Base-by-base conservation (phyloP, 2,113 vertebrate species). In the Corythornis vintsioides region DNA sequence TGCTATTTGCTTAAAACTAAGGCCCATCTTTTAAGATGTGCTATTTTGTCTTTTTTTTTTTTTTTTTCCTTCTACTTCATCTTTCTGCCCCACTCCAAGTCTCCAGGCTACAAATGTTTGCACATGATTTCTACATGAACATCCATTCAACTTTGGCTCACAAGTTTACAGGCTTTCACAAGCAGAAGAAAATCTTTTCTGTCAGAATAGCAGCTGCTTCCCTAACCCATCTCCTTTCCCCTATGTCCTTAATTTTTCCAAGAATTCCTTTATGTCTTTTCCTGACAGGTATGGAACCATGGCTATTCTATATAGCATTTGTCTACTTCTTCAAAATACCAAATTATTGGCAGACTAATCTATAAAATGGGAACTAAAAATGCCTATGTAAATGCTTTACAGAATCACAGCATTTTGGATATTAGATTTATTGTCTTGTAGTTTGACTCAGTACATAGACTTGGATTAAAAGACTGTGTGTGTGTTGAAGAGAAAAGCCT, bases 181-280 rank as follows among this genome's bases (percentile, higher is more conserved):
- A 78, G n/a, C 20, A 47, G 35, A 72, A 91, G 53, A 75, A 83
- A 48, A 75, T 56, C 17, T 67, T 81, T 60, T 35, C 48, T 50
- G 42, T 88, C 15, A 12, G 45, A 93, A 40, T 64, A 56, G 67
- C 21, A 35, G 35, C 35, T 88, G 35, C 86, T 83, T 87, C 28
- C 75, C 12, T 38, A 67, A 35, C 65, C 64, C 20, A n/a, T 11
- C n/a, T 91, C 82, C 42, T 85, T 33, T 92, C 84, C 73, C 17
- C 20, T 17, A 5, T 31, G 48, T 90, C 94, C 63, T 95, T 88
- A 89, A 83, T 96, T 92, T 96, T 57, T 85, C 73, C 56, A 74
- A 86, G 90, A 96, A 75, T 94, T 96, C 18, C 15, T 43, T 93
- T 92, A 61, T 87, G 60, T 93, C 56, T 96, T 97, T 96, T 96